Conservation (phyloP, 1,140 invertebrate genomes). For the Subanguina moxae region DNA sequence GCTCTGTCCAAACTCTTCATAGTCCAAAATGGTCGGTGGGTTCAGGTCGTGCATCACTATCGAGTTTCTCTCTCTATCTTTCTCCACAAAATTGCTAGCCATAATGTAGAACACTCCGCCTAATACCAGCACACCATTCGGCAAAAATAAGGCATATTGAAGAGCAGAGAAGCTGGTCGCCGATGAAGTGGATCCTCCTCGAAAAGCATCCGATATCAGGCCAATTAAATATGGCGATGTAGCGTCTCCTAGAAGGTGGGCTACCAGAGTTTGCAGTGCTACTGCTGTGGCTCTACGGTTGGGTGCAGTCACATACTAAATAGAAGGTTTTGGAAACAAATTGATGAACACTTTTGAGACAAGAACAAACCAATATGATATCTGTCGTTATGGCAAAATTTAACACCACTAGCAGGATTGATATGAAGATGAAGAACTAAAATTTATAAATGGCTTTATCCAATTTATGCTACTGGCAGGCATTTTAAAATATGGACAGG, state of each 20-base stretch:
- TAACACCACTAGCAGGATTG: slow-evolving; percentile 72
- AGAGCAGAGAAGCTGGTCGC: not conserved
- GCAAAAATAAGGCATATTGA: slow-evolving; percentile 8
- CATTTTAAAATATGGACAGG: too few species aligned
- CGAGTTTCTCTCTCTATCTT: not conserved
- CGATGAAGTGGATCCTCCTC: not conserved
- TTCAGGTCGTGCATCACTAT: slow-evolving; percentile 3
- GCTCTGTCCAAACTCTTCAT: not conserved
- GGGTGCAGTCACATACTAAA: slow-evolving; percentile 11
- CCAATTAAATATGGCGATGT: slow-evolving; percentile 43
- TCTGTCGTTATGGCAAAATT: slow-evolving; percentile 98
- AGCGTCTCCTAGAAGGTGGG: slow-evolving; percentile 44
- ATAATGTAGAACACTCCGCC: slow-evolving; percentile 4
- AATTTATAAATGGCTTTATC: slow-evolving; percentile 19
- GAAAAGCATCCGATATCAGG: slow-evolving; percentile 21
- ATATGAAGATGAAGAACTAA: slow-evolving; percentile 65
- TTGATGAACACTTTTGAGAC: not conserved
- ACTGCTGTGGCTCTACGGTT: slow-evolving; percentile 75
- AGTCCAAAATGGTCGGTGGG: not conserved
- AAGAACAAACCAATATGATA: slow-evolving; percentile 78
- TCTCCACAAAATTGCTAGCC: not conserved
- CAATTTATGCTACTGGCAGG: too few species aligned
- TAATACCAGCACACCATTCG: not conserved
- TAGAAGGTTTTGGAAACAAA: not conserved
- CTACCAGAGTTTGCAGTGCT: slow-evolving; percentile 73